Evolutionary conservation across 92 coral and sea anemone species (phyloP), one percentile per base, ranked within the genome.

Genomic region (Paragorgia papillata): DNA sequence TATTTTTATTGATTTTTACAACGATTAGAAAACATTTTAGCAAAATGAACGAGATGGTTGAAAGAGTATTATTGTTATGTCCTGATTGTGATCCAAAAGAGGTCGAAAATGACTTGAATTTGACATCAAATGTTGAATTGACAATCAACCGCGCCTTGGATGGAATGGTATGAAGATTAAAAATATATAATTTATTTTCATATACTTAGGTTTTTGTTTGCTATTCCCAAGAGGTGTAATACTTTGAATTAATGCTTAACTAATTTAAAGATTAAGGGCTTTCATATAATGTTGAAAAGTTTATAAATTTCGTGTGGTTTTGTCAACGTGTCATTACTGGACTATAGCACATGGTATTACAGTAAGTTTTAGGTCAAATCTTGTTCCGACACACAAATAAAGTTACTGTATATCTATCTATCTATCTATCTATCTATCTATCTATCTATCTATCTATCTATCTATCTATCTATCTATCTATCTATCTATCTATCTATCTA

Each of bases 121-220:
- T 84, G 51, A 90, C 98, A 0, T 81, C 85, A 32, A 76, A 84
- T 71, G 80, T 86, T 17, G 54, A 88, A 22, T 57, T 82, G 1
- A 94, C 98, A 12, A 86, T 94, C 7, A 94, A 94, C 75, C 86
- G 90, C 64, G 90, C 92, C 13, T 80, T 94, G 61, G 98, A 94
- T 57, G 97, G 98, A 17, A 82, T 84, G 95, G 98, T 88, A 24
- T 18, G 90, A 15, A 7, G 53, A 15, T 7, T 46, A n/a, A 46
- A 19, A 15, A 7, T 43, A 57, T 57, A 14, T 9, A 10, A 17
- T 30, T 21, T 57, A 0, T 57, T 17, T 17, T 19, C 43, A 19
- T 57, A 57, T 19, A 37, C 4, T 37, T 37, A 37, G 43, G 43
- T 10, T 37, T 37, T 37, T 37, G 43, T 62, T 53, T 55, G 22